phyloP scores from a whole-genome alignment of 2,797 vertebrate genomes.

The Discoglossus pictus region DNA sequence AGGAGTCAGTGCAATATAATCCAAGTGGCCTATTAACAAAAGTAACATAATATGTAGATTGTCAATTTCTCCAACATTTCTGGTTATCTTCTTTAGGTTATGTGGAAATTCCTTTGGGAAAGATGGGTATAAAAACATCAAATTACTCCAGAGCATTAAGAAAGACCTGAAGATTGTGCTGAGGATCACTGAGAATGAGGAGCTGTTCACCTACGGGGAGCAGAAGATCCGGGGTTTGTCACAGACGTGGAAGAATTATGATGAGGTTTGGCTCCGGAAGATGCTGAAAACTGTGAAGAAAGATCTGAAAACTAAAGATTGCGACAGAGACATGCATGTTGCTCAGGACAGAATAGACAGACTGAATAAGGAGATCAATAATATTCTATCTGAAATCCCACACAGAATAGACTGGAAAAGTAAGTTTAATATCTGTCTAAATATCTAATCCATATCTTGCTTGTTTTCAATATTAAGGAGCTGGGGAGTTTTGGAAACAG shows the following conservation, averaged over 20 bases:
- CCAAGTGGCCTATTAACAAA: too few relatives aligned
- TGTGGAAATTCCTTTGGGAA: slow-evolving; percentile 21
- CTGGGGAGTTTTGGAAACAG: too few relatives aligned
- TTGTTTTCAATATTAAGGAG: too few relatives aligned
- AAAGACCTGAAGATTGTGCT: slow-evolving; percentile 8
- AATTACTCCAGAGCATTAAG: not conserved
- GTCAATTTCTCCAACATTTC: not conserved
- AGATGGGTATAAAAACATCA: not conserved
- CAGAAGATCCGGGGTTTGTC: not conserved
- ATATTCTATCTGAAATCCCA: too few relatives aligned
- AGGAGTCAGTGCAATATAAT: too few relatives aligned
- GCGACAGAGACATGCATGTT: not conserved
- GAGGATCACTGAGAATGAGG: slow-evolving; percentile 20
- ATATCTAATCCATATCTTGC: too few relatives aligned
- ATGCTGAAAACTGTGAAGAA: slow-evolving; percentile 12
- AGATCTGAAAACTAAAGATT: slow-evolving; percentile 10
- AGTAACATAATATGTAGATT: too few relatives aligned
- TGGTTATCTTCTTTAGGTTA: slow-evolving; percentile 18
- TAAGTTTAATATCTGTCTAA: too few relatives aligned
- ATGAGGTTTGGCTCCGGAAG: not conserved
- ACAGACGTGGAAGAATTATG: not conserved
- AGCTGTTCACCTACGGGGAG: slow-evolving; percentile 8
- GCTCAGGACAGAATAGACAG: not conserved
- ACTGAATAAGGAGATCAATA: not conserved
- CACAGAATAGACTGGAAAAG: too few relatives aligned